Evolutionary conservation across 2,797 vertebrate genomes (phyloP).

Genomic region (Leptodactylus fallax): DNA sequence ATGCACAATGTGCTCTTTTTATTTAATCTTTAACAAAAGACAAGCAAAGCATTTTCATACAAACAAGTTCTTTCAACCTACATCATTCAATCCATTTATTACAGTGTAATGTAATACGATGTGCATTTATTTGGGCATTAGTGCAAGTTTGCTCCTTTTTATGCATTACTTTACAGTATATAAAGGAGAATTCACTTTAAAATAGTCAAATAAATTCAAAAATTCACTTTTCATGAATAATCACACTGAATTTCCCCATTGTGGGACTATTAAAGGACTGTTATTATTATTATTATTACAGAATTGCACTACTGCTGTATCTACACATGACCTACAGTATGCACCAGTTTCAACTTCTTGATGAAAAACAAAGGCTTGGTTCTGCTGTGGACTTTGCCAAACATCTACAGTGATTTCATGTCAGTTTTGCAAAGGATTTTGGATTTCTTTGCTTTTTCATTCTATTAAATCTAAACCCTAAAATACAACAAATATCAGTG

Average conservation of each 20-base stretch:
- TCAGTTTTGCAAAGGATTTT: no score
- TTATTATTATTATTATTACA: not conserved
- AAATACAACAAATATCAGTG: no score
- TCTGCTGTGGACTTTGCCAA: no score
- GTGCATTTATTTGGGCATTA: not conserved
- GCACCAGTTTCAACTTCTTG: not conserved
- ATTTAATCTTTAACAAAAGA: not conserved
- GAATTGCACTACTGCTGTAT: not conserved
- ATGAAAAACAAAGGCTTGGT: no score
- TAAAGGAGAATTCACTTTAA: not conserved
- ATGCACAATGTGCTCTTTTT: not conserved
- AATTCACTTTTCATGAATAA: no score
- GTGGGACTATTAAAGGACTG: no score
- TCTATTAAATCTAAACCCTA: no score
- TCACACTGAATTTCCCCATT: no score
- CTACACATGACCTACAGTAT: not conserved
- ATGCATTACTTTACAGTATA: not conserved
- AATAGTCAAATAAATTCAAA: no score
- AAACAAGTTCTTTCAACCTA: not conserved
- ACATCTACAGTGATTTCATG: no score
- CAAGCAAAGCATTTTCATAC: not conserved
- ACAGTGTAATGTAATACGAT: not conserved
- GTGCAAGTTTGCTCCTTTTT: conserved; percentile 11
- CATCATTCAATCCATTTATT: not conserved
- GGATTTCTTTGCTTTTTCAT: no score